Base-by-base conservation (phyloP, 2,888 invertebrate genomes). In the Hipparchia semele region DNA sequence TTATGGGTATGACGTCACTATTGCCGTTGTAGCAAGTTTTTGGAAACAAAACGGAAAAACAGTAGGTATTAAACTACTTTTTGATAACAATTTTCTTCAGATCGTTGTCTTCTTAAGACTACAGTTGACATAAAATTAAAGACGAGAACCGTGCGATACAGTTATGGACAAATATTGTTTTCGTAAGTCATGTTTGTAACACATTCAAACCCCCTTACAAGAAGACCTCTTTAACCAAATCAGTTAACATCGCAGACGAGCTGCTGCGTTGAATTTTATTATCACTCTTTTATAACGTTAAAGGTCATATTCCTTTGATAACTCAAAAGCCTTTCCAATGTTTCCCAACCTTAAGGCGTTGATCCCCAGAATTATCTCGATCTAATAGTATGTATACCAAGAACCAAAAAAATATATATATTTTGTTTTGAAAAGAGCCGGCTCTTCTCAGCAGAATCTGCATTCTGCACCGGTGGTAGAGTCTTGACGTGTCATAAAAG, bases 221-320 rank as follows among this genome's bases (percentile, higher is more conserved):
- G 84, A 84, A 83, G 83, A 83, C 80, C 85, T 86, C 84, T 87
- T 85, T 87, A 86, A 85, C 81, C 81, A 76, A 75, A 78, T 76
- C 78, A 75, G 74, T 71, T 74, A 60, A 67, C 61, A 68, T 53
- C 46, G 53, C 49, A 67, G 23, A 46, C 8, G n/a, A 12, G 13
- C 10, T 5, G 7, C 49, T 10, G 8, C 70, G 64, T 8, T 13
- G 59, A 68, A 70, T 62, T 75, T 71, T 80, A 46, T 71, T 77
- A 79, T 77, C 65, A 79, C 79, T 9, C 1, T 0, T 0, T 0
- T 8, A 12, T 53, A 3, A 1, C 0, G 0, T 73, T 77, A 85
- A 71, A 77, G 81, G 73, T 77, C 33, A 81, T 71, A 79, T 77
- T 85, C 2, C 77, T 54, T 64, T 71, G 68, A 46, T 73, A 70